A percentile compares a stretch with the other conserved stretches of the same genome.
These are phyloP conservation scores for Thinocorus orbignyianus DNA, from an alignment of 2,113 vertebrate species.

Conservation along the genomic window DNA sequence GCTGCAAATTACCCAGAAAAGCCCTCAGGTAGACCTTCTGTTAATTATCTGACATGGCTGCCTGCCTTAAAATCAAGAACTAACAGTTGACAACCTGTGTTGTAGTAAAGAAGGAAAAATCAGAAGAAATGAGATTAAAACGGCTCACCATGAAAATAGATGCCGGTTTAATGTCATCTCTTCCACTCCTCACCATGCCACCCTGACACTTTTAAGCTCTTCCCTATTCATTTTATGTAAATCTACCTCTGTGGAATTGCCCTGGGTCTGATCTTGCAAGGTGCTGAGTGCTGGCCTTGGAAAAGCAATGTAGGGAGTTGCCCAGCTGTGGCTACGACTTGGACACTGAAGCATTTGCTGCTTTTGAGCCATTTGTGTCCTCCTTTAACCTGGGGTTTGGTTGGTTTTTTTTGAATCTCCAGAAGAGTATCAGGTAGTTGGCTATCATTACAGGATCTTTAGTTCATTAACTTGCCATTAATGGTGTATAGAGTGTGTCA, in stretches of 20 bases:
- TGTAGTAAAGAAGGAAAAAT: background rate
- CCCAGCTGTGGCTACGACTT: background rate
- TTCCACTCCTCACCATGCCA: background rate
- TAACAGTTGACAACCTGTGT: background rate
- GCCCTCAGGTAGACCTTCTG: slow-evolving; percentile 8
- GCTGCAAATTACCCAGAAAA: slow-evolving; percentile 21
- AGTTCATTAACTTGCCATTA: background rate
- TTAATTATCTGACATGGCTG: background rate
- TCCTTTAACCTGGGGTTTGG: background rate
- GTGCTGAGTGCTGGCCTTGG: background rate
- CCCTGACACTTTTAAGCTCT: too few species aligned
- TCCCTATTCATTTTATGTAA: background rate
- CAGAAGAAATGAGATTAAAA: background rate
- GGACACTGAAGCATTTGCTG: background rate
- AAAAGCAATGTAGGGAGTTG: background rate
- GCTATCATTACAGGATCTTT: background rate
- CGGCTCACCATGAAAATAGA: background rate
- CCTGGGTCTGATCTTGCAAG: background rate
- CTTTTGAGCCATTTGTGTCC: background rate
- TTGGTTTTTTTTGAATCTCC: background rate
- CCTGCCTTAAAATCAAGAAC: background rate
- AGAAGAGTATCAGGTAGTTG: background rate
- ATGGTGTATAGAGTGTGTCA: background rate
- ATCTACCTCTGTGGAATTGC: background rate
- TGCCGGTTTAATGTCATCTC: background rate